Conservation (phyloP, 2,113 vertebrate genomes). For the Myotis yumanensis region DNA sequence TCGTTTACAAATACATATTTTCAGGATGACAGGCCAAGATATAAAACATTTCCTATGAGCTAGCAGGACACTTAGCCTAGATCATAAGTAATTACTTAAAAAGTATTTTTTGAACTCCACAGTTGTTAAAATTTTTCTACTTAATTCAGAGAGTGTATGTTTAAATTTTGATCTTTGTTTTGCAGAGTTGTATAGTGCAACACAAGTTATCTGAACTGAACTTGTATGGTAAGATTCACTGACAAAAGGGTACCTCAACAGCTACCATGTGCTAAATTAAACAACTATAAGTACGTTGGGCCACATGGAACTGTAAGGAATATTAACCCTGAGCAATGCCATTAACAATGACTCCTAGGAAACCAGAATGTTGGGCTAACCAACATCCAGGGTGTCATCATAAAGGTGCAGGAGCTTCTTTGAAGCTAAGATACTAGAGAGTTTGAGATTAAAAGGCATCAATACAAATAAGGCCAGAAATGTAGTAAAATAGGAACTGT, state of each 20-base stretch:
- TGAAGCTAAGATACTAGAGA: background rate
- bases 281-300: background rate
- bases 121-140: background rate
- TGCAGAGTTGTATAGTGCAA: background rate
- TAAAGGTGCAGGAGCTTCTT: background rate
- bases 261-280: background rate
- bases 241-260: background rate
- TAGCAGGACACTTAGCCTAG: background rate
- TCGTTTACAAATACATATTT: conserved; percentile 57
- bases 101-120: background rate
- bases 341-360: background rate
- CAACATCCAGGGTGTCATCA: background rate
- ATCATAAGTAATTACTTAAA: conserved; percentile 21
- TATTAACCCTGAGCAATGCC: background rate
- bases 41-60: conserved; percentile 37
- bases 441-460: background rate
- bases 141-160: background rate
- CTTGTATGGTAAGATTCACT: background rate
- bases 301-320: background rate
- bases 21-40: background rate
- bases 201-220: background rate
- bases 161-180: background rate
- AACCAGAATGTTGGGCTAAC: background rate
- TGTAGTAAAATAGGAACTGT: background rate
- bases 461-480: background rate